Percentiles rank a stretch among this genome's conserved stretches.
These are phyloP conservation scores for Cynoglossus semilaevis DNA, from an alignment of 2,113 vertebrate genomes.

Conservation along the genomic window DNA sequence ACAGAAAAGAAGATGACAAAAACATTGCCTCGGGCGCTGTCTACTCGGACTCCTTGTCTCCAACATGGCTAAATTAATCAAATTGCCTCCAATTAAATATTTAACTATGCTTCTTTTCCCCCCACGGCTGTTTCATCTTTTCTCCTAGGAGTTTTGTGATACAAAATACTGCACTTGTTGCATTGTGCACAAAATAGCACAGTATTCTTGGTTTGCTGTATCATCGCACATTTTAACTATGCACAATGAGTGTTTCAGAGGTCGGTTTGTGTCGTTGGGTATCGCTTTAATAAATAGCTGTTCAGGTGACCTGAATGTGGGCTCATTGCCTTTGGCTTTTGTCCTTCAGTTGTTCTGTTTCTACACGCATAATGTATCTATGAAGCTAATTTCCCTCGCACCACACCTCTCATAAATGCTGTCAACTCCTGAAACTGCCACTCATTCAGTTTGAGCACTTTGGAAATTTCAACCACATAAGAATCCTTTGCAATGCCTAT, in stretches of 20 bases:
- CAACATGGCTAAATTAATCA: constrained; percentile 71
- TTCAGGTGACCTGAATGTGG: neutral
- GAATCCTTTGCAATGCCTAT: constrained; percentile 13
- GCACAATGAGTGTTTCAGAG: neutral
- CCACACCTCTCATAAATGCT: constrained; percentile 16
- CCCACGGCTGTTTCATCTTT: constrained; percentile 36
- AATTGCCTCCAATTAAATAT: constrained; percentile 78
- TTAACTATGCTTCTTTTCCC: constrained; percentile 62
- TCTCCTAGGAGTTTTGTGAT: constrained; percentile 36
- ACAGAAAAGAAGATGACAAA: constrained; percentile 76
- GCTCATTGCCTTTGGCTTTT: constrained; percentile 3
- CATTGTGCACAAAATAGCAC: constrained; percentile 24
- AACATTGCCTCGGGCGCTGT: constrained; percentile 58
- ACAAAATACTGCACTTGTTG: constrained; percentile 24
- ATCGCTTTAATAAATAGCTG: constrained; percentile 12
- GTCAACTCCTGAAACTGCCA: constrained; percentile 18
- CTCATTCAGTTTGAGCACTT: constrained; percentile 19
- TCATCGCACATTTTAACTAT: constrained; percentile 20
- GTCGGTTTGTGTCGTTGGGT: constrained; percentile 4
- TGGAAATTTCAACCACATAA: constrained; percentile 22
- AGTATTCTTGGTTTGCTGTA: constrained; percentile 26
- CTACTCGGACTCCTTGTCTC: constrained; percentile 71
- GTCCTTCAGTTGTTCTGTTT: constrained; percentile 17
- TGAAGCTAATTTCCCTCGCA: constrained; percentile 5
- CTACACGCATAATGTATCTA: constrained; percentile 7